Conservation (phyloP, 1,140 invertebrate species). For the Eumaeus atala region DNA sequence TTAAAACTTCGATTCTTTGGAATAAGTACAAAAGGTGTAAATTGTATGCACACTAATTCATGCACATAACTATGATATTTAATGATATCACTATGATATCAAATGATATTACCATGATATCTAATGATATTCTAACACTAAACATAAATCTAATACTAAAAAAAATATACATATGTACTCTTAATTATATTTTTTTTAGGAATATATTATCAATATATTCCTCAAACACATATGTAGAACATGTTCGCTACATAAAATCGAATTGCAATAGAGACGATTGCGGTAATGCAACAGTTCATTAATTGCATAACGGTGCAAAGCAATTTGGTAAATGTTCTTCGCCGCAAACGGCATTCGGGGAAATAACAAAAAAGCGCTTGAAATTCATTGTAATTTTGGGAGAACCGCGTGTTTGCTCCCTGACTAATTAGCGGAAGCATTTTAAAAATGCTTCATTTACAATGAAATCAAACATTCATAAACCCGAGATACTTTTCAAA, state of each 20-base stretch:
- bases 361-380: slow-evolving; percentile 43
- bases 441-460: slow-evolving; percentile 49
- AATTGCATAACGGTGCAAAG: slow-evolving; percentile 44
- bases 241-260: slow-evolving; percentile 8
- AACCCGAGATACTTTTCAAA: slow-evolving; percentile 22
- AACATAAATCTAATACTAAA: no score
- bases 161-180: no score
- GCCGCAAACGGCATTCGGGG: slow-evolving; percentile 45
- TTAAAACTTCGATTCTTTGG: no score
- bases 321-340: slow-evolving; percentile 63
- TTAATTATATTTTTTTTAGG: no score
- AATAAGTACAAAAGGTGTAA: no score
- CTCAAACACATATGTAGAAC: neutral
- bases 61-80: no score
- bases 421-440: slow-evolving; percentile 68
- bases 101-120: no score
- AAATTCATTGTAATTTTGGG: slow-evolving; percentile 57
- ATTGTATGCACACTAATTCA: no score
- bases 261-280: slow-evolving; percentile 4
- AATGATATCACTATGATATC: no score
- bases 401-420: slow-evolving; percentile 67
- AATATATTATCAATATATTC: no score
- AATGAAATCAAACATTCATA: slow-evolving; percentile 64
- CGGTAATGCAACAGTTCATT: slow-evolving; percentile 7
- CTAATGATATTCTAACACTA: no score